Percentiles rank a stretch among this genome's conserved stretches.
Evolutionary conservation across 2,113 vertebrate species (phyloP).

Genomic region (Corythoichthys intestinalis): DNA sequence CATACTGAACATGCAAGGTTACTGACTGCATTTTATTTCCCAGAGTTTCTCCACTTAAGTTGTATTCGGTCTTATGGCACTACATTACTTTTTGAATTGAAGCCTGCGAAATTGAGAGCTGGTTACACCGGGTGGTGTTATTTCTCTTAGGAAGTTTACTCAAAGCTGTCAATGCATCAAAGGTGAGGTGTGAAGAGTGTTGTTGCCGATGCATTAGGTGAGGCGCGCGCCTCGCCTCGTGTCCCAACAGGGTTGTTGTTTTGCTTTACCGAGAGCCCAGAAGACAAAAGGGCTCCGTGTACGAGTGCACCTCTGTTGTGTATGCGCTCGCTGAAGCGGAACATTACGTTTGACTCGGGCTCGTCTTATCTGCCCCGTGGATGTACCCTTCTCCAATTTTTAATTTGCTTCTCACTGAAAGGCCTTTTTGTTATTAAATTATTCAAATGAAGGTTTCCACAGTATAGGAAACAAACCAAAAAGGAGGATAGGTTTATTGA

Average conservation of each 20-base stretch:
- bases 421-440: slow-evolving; percentile 58
- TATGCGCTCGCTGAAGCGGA: slow-evolving; percentile 71
- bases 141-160: neutral
- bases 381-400: slow-evolving; percentile 50
- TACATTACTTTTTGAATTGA: neutral
- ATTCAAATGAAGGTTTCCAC: slow-evolving; percentile 55
- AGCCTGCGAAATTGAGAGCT: neutral
- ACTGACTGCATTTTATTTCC: too few relatives aligned
- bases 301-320: slow-evolving; percentile 11
- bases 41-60: too few relatives aligned
- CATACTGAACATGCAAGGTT: neutral
- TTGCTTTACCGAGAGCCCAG: slow-evolving; percentile 39
- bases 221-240: slow-evolving; percentile 27
- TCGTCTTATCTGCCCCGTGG: slow-evolving; percentile 69
- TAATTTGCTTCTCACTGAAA: slow-evolving; percentile 64
- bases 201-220: slow-evolving; percentile 47
- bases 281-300: neutral
- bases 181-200: slow-evolving; percentile 10
- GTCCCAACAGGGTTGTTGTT: slow-evolving; percentile 44
- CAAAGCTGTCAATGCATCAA: neutral
- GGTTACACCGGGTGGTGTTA: neutral
- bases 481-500: slow-evolving; percentile 29
- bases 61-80: neutral
- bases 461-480: slow-evolving; percentile 38
- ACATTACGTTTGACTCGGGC: slow-evolving; percentile 69